Conservation (phyloP, 2,113 vertebrate genomes). For the Sinocyclocheilus anophthalmus region DNA sequence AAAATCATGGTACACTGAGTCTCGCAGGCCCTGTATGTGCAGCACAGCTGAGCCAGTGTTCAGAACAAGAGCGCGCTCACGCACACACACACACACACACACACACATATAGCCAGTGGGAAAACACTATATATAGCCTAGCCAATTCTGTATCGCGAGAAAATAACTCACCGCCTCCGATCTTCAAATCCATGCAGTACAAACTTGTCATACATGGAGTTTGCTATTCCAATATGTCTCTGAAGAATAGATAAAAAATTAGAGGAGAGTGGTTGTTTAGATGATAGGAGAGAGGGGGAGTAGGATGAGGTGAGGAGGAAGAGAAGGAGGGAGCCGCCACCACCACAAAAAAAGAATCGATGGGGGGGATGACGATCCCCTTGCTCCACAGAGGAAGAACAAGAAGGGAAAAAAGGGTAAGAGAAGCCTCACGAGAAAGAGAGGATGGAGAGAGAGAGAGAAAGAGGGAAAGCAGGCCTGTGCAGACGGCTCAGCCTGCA, state of each 20-base stretch:
- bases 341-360: conserved; percentile 47
- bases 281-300: conserved; percentile 36
- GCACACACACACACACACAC: conserved; percentile 32
- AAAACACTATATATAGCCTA: conserved; percentile 39
- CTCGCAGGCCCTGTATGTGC: conserved; percentile 50
- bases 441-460: conserved; percentile 7
- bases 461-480: conserved; percentile 50
- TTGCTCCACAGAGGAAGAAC: conserved; percentile 47
- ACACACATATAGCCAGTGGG: conserved; percentile 37
- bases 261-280: conserved; percentile 28
- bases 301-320: conserved; percentile 41
- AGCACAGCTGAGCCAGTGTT: conserved; percentile 56
- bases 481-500: conserved; percentile 66
- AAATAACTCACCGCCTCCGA: conserved; percentile 86
- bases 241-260: conserved; percentile 60
- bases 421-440: conserved; percentile 33
- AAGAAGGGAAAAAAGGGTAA: conserved; percentile 39
- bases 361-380: conserved; percentile 60
- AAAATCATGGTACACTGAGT: conserved; percentile 50
- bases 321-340: conserved; percentile 53
- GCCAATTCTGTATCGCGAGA: conserved; percentile 17
- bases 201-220: conserved; percentile 93
- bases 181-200: conserved; percentile 93
- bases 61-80: conserved; percentile 4
- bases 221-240: conserved; percentile 78